These are phyloP conservation scores for Mystacides longicornis DNA, from an alignment of 2,888 invertebrate genomes.

Conservation along the genomic window DNA sequence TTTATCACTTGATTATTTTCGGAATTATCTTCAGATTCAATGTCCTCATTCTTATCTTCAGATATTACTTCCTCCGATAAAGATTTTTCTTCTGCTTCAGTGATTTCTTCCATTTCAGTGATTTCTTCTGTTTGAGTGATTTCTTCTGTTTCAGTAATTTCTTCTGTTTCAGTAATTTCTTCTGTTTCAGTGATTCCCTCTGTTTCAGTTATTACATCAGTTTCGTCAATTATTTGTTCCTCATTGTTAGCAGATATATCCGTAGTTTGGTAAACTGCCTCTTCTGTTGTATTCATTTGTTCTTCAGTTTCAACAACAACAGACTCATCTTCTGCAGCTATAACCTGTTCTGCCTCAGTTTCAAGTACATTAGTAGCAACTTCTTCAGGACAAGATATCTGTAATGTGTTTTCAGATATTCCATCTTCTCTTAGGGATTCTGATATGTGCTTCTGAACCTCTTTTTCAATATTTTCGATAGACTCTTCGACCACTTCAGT, in stretches of 20 bases:
- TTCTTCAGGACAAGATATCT: too few species aligned
- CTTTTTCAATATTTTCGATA: slow-evolving; percentile 44
- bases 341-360: too few species aligned
- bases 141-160: not conserved
- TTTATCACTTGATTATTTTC: slow-evolving; percentile 2
- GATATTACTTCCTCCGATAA: slow-evolving; percentile 11
- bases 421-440: too few species aligned
- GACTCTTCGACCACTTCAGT: slow-evolving; percentile 35
- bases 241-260: too few species aligned
- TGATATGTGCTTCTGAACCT: slow-evolving; percentile 41
- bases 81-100: not conserved
- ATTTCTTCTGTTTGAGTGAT: slow-evolving; percentile 18
- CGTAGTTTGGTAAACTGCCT: too few species aligned
- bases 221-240: not conserved
- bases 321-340: slow-evolving; percentile 7
- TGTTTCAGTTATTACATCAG: not conserved
- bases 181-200: not conserved
- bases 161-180: not conserved
- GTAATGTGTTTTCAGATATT: too few species aligned
- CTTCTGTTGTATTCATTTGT: not conserved
- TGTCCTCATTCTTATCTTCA: slow-evolving; percentile 24
- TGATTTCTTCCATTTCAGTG: not conserved
- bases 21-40: slow-evolving; percentile 18
- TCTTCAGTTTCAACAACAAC: not conserved
- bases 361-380: too few species aligned